A percentile compares a stretch with the other conserved stretches of the same genome.
Conservation (phyloP, 2,797 vertebrate genomes). For the Danio albolineatus region DNA sequence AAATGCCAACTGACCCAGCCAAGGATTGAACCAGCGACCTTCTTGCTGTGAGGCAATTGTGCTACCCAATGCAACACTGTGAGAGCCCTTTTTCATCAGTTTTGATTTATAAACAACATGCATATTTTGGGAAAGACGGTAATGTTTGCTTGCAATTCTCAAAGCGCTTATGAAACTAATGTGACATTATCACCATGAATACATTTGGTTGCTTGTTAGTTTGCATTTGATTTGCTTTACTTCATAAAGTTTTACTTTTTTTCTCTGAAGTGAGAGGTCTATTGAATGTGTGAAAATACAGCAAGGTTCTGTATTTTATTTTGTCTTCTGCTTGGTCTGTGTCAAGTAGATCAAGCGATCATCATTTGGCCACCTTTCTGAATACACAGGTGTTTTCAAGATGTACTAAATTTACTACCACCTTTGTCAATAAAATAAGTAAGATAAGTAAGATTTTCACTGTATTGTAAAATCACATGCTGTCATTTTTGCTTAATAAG, state of each 20-base stretch:
- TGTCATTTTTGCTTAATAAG: not conserved
- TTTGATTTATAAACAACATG: no score
- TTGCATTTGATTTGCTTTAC: conserved; percentile 13
- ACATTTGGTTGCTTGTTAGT: not conserved
- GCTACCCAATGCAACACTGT: no score
- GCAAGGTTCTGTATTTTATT: not conserved
- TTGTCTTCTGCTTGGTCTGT: not conserved
- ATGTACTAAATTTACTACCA: no score
- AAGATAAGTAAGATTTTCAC: not conserved
- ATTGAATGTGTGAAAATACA: not conserved
- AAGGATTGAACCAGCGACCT: no score
- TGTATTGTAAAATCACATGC: not conserved
- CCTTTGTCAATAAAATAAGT: not conserved
- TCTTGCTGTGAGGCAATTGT: no score
- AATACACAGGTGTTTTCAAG: not conserved
- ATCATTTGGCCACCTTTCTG: not conserved
- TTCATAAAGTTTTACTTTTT: not conserved
- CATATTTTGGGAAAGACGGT: no score
- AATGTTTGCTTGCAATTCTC: no score
- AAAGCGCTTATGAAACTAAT: not conserved
- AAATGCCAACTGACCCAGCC: no score
- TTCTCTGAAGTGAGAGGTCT: not conserved
- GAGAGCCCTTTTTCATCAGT: no score
- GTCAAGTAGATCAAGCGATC: not conserved
- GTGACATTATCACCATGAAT: not conserved